phyloP scores from a whole-genome alignment of 2,797 vertebrate genomes.

The Enteromius radiatus region DNA sequence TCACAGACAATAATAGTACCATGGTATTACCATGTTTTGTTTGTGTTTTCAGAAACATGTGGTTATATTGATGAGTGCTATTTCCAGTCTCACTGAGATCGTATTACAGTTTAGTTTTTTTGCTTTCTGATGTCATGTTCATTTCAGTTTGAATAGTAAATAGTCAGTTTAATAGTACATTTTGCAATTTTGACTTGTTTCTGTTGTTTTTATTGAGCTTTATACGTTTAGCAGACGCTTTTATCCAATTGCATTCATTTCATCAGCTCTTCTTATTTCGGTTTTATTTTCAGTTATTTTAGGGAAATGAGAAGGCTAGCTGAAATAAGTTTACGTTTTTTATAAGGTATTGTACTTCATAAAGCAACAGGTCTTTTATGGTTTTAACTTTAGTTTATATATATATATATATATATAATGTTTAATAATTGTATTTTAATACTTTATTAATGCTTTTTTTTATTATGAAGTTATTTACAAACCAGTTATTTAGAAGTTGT shows the following conservation, averaged over 20 bases:
- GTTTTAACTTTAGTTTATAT: neutral
- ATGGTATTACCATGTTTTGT: neutral
- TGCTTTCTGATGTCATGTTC: too few relatives aligned
- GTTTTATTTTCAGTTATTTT: neutral
- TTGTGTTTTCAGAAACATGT: neutral
- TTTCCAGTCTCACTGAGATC: neutral
- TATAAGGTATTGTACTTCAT: neutral
- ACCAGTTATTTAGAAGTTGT: too few relatives aligned
- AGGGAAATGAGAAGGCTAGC: neutral
- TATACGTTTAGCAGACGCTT: too few relatives aligned
- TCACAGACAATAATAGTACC: neutral
- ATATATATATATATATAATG: too few relatives aligned
- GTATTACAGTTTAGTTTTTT: neutral
- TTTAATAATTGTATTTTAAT: too few relatives aligned
- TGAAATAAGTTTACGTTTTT: neutral
- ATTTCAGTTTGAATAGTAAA: too few relatives aligned
- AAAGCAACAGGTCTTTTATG: neutral
- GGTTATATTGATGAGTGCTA: neutral
- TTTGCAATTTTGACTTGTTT: too few relatives aligned
- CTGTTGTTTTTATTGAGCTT: neutral
- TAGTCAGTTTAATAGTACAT: too few relatives aligned
- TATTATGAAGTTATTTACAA: too few relatives aligned
- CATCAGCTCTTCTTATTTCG: neutral
- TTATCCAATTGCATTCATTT: too few relatives aligned
- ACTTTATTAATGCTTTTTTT: too few relatives aligned